Conservation (phyloP, 2,113 vertebrate species). For the Columba livia region DNA sequence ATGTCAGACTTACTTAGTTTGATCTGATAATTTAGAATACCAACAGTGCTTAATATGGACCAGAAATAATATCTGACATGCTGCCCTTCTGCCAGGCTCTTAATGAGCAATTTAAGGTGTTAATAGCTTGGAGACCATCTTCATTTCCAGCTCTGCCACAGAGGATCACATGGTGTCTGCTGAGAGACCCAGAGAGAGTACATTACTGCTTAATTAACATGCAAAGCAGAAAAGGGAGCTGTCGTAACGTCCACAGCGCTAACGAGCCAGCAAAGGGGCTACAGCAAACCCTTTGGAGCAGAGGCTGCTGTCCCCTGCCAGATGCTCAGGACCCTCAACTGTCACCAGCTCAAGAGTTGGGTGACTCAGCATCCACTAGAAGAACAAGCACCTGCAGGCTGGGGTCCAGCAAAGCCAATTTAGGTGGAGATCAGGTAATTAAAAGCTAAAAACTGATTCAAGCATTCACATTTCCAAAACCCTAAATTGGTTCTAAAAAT, state of each 20-base stretch:
- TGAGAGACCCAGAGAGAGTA: not conserved
- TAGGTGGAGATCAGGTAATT: not conserved
- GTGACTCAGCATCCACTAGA: not conserved
- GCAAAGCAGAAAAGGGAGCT: slow-evolving; percentile 5
- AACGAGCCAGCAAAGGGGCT: not conserved
- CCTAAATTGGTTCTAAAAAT: not conserved
- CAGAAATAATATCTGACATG: slow-evolving; percentile 10
- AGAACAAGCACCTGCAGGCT: not conserved
- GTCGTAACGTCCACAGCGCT: not conserved
- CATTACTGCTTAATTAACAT: slow-evolving; percentile 26
- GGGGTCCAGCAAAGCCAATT: not conserved
- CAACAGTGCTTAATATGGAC: slow-evolving; percentile 27
- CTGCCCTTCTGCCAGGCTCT: slow-evolving; percentile 19
- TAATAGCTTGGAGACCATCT: slow-evolving; percentile 46
- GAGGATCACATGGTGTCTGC: slow-evolving; percentile 25
- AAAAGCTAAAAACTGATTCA: not conserved
- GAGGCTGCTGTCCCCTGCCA: not conserved
- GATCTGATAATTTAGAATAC: slow-evolving; percentile 52
- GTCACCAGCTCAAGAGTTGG: not conserved
- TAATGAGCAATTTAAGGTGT: slow-evolving; percentile 43
- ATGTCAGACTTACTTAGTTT: slow-evolving; percentile 35
- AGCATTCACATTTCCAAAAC: not conserved
- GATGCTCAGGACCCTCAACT: not conserved
- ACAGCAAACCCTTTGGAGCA: not conserved
- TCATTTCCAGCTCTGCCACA: not conserved